phyloP scores from a whole-genome alignment of 2,113 vertebrate genomes.

The Festucalex cinctus region DNA sequence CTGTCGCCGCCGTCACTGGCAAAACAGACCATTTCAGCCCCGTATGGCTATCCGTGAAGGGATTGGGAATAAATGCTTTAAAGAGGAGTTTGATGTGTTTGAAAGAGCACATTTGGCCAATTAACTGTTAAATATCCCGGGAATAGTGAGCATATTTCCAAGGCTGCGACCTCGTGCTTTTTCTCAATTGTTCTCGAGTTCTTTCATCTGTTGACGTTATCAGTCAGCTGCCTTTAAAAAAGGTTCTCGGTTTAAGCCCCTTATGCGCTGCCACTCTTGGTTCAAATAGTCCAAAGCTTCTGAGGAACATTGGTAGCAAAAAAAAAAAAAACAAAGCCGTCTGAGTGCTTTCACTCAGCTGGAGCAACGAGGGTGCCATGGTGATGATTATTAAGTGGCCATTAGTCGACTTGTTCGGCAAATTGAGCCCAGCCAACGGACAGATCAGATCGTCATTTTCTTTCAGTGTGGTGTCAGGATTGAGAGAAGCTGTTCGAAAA shows the following conservation, averaged over 20 bases:
- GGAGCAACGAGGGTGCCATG: constrained; percentile 39
- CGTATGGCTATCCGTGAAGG: constrained; percentile 21
- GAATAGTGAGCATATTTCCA: constrained; percentile 14
- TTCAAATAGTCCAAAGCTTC: constrained; percentile 17
- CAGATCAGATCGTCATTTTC: not conserved
- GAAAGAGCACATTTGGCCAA: constrained; percentile 32
- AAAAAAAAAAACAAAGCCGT: not conserved
- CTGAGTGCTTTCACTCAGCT: constrained; percentile 24
- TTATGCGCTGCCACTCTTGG: not conserved
- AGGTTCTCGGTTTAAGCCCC: not conserved
- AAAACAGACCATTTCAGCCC: constrained; percentile 51
- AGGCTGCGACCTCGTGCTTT: constrained; percentile 3
- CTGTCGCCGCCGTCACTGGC: constrained; percentile 37
- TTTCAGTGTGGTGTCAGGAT: constrained; percentile 16
- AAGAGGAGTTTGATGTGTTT: constrained; percentile 39
- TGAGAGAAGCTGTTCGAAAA: constrained; percentile 22
- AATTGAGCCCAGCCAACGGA: not conserved
- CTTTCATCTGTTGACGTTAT: not conserved
- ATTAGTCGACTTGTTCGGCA: constrained; percentile 34
- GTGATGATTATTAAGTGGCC: constrained; percentile 37
- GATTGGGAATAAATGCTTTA: constrained; percentile 30
- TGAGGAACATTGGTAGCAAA: not conserved
- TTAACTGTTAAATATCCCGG: constrained; percentile 33
- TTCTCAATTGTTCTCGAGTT: not conserved
- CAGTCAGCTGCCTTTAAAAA: not conserved